Conservation (phyloP, 2,888 invertebrate species). For the Leptopilina drosophilae region DNA sequence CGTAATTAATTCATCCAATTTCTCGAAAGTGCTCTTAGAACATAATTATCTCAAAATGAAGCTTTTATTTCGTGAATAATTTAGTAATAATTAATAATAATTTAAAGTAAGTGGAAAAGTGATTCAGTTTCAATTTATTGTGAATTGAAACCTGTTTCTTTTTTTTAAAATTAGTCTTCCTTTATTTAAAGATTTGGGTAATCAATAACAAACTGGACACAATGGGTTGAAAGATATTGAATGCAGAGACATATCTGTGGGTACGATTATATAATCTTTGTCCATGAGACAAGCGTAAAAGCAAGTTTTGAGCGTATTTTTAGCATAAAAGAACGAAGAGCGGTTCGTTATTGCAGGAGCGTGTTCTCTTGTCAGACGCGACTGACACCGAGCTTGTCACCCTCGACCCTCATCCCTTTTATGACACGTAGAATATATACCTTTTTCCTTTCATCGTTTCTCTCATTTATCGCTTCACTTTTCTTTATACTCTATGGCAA, state of each 20-base stretch:
- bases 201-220: no score
- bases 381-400: slow-evolving; percentile 59
- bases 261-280: not conserved
- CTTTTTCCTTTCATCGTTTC: slow-evolving; percentile 15
- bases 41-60: not conserved
- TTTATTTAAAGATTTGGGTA: no score
- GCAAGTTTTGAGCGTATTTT: slow-evolving; percentile 45
- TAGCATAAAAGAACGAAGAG: slow-evolving; percentile 52
- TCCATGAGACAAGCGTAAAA: slow-evolving; percentile 13
- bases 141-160: no score
- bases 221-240: no score
- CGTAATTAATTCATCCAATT: not conserved
- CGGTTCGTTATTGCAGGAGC: slow-evolving; percentile 68
- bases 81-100: no score
- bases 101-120: no score
- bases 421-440: slow-evolving; percentile 28
- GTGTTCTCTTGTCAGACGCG: slow-evolving; percentile 64
- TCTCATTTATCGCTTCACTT: slow-evolving; percentile 30
- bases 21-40: not conserved
- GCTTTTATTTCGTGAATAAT: not conserved
- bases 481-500: not conserved
- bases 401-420: slow-evolving; percentile 51
- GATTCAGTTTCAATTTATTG: no score
- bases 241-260: no score
- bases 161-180: no score